Conservation (phyloP, 2,888 invertebrate genomes). For the Empis stercorea region DNA sequence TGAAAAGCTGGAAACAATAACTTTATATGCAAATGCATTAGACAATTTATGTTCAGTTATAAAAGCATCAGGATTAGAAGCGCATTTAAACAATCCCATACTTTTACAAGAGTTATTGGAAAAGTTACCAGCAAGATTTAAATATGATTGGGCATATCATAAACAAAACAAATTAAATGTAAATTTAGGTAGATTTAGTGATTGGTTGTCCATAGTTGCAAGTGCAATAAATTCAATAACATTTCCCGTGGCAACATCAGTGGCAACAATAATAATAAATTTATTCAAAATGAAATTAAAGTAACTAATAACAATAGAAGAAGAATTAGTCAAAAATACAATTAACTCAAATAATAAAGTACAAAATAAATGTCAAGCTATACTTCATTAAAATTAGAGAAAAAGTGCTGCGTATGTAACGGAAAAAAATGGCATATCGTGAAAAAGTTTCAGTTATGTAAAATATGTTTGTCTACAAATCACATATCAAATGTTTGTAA, state of each 20-base stretch:
- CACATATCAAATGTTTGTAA: too few relatives aligned
- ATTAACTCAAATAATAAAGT: too few relatives aligned
- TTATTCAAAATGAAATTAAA: too few relatives aligned
- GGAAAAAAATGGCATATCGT: too few relatives aligned
- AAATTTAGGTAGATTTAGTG: conserved; percentile 1
- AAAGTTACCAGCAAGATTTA: conserved; percentile 2
- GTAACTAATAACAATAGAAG: too few relatives aligned
- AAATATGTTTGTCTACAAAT: too few relatives aligned
- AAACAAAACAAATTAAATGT: neutral
- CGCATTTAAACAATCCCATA: conserved; percentile 2
- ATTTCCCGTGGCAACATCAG: neutral
- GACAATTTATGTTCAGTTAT: conserved; percentile 4
- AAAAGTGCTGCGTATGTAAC: too few relatives aligned
- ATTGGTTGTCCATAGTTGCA: conserved; percentile 5
- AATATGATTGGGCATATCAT: conserved; percentile 6
- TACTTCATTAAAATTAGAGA: too few relatives aligned
- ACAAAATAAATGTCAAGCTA: too few relatives aligned
- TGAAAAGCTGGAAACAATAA: conserved; percentile 4
- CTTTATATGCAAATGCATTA: conserved; percentile 2
- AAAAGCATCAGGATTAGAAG: conserved; percentile 1
- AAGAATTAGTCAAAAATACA: neutral
- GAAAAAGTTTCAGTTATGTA: too few relatives aligned
- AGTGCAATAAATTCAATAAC: neutral
- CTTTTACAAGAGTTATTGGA: conserved; percentile 5
- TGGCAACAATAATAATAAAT: neutral